Base-by-base conservation (phyloP, 2,797 vertebrate species). In the Rhinichthys osculus region DNA sequence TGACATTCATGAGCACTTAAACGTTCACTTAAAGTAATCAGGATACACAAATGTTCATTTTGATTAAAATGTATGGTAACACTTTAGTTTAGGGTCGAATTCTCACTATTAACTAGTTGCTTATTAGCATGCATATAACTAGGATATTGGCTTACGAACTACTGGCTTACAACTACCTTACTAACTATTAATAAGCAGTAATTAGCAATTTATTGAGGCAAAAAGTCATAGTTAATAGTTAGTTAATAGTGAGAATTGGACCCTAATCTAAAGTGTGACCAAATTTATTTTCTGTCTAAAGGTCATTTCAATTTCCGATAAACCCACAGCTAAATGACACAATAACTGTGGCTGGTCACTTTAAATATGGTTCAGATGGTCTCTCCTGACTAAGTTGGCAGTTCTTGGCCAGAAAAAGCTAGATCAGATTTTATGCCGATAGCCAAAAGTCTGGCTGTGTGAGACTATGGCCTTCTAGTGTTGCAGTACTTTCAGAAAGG, bases 391-490 rank as follows among this genome's bases (percentile, higher is more conserved):
- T 23, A 57, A 35, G 62, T 23, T 47, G 17, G 17, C 3, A 69
- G 42, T 67, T 80, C 40, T 67, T 44, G 27, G 44, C n/a, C n/a
- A 47, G 38, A 50, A 81, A 81, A 35, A 7, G 19, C 44, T 23
- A 35, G 42, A 81, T 67, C 42, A 17, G 42, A 81, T 50, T 69
- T 66, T 81, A 50, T 44, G 14, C 6, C 0, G 40, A 80, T 42
- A 44, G 38, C 23, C 52, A 30, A 16, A 66, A 50, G 78, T 16
- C 62, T 67, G 62, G 62, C 42, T 80, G n/a, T 78, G 23, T 78
- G 38, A 78, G 76, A 62, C 54, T 62, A 17, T 11, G 23, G 33
- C 11, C 42, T 50, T 80, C 78, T 67, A 81, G 64, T 16, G 44
- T 50, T 81, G 44, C 62, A 67, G 30, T 50, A 44, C 11, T 33